These are phyloP conservation scores for Mormyrus hasselquistii DNA, from an alignment of 2,797 vertebrate genomes.

Conservation along the genomic window DNA sequence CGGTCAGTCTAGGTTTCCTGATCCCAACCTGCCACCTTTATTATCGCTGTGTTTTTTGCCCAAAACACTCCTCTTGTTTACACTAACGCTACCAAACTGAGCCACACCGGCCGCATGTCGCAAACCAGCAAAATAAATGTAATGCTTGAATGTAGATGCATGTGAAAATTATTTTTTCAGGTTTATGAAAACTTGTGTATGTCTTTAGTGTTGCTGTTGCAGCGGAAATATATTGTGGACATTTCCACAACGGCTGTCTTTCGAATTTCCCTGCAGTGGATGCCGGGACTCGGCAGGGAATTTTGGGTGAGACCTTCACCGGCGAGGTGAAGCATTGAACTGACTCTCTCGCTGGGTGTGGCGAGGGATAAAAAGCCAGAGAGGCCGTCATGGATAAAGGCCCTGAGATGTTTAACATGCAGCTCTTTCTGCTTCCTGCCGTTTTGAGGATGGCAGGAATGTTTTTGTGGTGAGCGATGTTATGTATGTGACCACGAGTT, in stretches of 20 bases:
- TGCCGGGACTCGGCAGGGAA: not conserved
- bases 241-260: not conserved
- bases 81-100: not conserved
- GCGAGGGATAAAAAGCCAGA: conserved; percentile 51
- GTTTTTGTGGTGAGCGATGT: conserved; percentile 59
- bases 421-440: conserved; percentile 58
- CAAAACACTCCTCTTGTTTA: not conserved
- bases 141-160: not conserved
- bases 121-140: not conserved
- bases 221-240: not conserved
- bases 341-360: conserved; percentile 43
- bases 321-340: conserved; percentile 43
- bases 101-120: not conserved
- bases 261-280: not conserved
- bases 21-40: not conserved
- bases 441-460: conserved; percentile 61
- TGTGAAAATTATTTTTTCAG: not conserved
- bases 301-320: not conserved
- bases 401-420: conserved; percentile 61
- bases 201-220: not conserved
- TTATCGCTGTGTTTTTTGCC: not conserved
- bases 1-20: not conserved
- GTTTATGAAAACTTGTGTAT: not conserved
- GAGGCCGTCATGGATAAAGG: conserved; percentile 45
- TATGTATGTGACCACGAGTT: conserved; percentile 54